These are phyloP conservation scores for Pseudoips prasinana DNA, from an alignment of 2,888 invertebrate genomes.

Conservation along the genomic window DNA sequence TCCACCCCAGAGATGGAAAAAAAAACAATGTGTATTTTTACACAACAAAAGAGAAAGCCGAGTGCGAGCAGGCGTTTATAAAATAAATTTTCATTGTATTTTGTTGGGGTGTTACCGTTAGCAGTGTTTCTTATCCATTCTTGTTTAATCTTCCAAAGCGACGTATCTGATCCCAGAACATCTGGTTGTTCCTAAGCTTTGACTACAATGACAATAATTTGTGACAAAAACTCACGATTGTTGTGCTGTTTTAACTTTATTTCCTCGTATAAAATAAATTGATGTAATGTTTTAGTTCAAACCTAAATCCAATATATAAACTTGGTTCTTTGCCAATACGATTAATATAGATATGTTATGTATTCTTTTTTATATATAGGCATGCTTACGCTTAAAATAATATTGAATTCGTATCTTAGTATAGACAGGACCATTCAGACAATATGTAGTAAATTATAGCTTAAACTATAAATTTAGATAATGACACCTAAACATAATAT, in stretches of 20 bases:
- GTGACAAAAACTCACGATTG: constrained; percentile 9
- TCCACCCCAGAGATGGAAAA: constrained; percentile 33
- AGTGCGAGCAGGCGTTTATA: constrained; percentile 46
- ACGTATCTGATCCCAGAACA: constrained; percentile 46
- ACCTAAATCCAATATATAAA: too few species aligned
- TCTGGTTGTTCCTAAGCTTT: constrained; percentile 40
- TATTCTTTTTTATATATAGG: constrained; percentile 24
- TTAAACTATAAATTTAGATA: too few species aligned
- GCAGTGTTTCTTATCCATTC: constrained; percentile 49
- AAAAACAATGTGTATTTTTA: constrained; percentile 56
- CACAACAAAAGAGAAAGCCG: constrained; percentile 49
- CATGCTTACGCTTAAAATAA: too few species aligned
- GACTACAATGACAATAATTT: constrained; percentile 18
- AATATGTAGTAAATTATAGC: too few species aligned
- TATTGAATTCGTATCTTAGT: too few species aligned
- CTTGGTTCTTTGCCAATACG: constrained; percentile 48
- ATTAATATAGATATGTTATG: constrained; percentile 39
- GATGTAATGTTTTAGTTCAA: too few species aligned
- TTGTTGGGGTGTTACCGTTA: constrained; percentile 37
- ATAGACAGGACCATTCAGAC: too few species aligned
- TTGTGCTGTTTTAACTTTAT: constrained; percentile 4
- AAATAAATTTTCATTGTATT: constrained; percentile 61
- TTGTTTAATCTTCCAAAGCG: constrained; percentile 54
- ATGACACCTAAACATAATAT: too few species aligned
- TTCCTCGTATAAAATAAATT: constrained; percentile 11